These are phyloP conservation scores for Aldrovandia affinis DNA, from an alignment of 2,797 vertebrate genomes.

Conservation along the genomic window DNA sequence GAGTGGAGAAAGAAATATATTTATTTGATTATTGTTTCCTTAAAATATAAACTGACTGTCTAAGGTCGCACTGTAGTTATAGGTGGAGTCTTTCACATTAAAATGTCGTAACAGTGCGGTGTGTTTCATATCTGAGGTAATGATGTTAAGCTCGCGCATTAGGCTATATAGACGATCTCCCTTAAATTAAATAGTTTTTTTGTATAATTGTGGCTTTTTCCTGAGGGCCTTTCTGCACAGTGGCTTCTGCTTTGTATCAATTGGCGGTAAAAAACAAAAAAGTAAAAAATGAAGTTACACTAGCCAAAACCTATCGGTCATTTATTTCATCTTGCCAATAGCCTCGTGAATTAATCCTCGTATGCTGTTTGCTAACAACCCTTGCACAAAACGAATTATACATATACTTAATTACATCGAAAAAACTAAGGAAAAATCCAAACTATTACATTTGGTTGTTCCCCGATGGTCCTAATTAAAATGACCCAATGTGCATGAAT, in stretches of 20 bases:
- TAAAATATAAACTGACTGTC: neutral
- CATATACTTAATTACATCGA: neutral
- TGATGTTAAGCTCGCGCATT: too few relatives aligned
- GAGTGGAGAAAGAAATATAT: neutral
- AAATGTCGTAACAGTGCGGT: neutral
- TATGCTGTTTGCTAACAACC: neutral
- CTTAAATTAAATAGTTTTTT: neutral
- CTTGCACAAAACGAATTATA: too few relatives aligned
- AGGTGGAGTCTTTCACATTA: neutral
- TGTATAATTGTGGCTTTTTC: too few relatives aligned
- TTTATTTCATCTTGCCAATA: neutral
- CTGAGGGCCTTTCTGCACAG: too few relatives aligned
- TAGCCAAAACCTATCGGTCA: neutral
- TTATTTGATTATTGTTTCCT: neutral
- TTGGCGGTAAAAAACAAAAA: neutral
- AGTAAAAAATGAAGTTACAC: neutral
- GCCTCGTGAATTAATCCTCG: neutral
- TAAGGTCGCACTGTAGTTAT: neutral
- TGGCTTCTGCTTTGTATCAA: neutral
- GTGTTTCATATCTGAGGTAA: neutral
- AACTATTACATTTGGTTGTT: neutral
- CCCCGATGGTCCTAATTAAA: neutral
- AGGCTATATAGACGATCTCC: too few relatives aligned
- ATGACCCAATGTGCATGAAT: neutral
- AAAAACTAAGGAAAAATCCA: neutral